These are phyloP conservation scores for Lasius platythorax DNA, from an alignment of 2,888 invertebrate genomes.

Conservation along the genomic window DNA sequence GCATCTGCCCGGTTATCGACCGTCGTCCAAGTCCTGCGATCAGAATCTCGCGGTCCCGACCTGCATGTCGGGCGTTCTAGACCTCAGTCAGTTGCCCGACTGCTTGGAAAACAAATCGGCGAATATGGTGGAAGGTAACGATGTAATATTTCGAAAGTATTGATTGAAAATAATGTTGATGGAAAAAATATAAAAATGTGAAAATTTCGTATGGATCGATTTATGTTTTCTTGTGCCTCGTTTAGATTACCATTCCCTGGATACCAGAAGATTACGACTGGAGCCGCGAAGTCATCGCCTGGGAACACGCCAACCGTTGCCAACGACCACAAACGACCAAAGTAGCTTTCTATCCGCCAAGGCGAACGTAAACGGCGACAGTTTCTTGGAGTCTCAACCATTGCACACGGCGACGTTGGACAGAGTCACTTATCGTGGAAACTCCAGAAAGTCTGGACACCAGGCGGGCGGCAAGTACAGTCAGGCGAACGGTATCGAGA, in stretches of 20 bases:
- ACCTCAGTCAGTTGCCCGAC: slow-evolving; percentile 78
- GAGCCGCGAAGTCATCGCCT: slow-evolving; percentile 82
- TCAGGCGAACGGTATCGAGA: slow-evolving; percentile 79
- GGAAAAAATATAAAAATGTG: background rate
- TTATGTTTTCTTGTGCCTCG: background rate
- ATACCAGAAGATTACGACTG: slow-evolving; percentile 78
- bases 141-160: background rate
- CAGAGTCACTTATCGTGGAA: slow-evolving; percentile 80
- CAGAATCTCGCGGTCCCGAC: slow-evolving; percentile 77
- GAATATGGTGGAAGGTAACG: slow-evolving; percentile 71
- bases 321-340: slow-evolving; percentile 66
- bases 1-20: slow-evolving; percentile 81
- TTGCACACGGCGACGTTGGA: slow-evolving; percentile 82
- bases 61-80: slow-evolving; percentile 75
- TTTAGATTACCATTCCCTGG: slow-evolving; percentile 75
- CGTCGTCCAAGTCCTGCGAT: slow-evolving; percentile 74
- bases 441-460: slow-evolving; percentile 76
- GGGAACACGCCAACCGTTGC: slow-evolving; percentile 70
- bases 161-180: background rate
- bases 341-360: slow-evolving; percentile 62
- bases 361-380: slow-evolving; percentile 68
- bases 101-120: slow-evolving; percentile 74
- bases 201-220: background rate
- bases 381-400: slow-evolving; percentile 73
- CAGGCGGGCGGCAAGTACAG: slow-evolving; percentile 76